These are phyloP conservation scores for Phocoena sinus DNA, from an alignment of 2,113 vertebrate species.

Conservation along the genomic window DNA sequence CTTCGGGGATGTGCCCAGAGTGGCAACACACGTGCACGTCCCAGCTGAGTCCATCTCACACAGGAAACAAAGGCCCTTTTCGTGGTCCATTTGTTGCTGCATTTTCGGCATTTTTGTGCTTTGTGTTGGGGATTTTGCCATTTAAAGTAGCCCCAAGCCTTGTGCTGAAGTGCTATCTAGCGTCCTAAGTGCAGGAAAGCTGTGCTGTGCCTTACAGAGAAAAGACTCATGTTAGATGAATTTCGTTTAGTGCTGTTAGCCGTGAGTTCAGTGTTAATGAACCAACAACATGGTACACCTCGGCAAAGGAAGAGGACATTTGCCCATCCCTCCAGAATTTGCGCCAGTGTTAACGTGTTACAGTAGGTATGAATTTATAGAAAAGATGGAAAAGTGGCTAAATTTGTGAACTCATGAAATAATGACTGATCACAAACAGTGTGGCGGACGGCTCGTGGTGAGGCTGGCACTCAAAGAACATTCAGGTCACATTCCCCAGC, in stretches of 20 bases:
- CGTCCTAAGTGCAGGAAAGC: neutral
- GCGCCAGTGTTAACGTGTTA: neutral
- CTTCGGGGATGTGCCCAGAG: accelerated
- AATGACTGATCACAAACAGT: neutral
- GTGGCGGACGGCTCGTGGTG: accelerated
- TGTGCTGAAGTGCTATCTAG: accelerated
- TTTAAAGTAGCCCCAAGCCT: neutral
- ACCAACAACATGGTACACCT: accelerated
- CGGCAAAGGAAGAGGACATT: neutral
- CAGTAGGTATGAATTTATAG: accelerated
- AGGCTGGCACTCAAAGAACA: neutral
- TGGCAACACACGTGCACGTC: accelerated
- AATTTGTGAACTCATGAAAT: neutral
- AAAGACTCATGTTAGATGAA: accelerated
- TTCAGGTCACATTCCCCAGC: accelerated
- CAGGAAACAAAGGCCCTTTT: neutral
- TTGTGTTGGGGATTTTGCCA: neutral
- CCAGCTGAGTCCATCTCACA: neutral
- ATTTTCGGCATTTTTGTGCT: neutral
- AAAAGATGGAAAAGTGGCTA: neutral
- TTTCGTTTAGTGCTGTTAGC: neutral
- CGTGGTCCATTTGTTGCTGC: neutral
- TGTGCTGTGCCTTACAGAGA: neutral
- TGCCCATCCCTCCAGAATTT: neutral
- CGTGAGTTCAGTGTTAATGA: neutral